Evolutionary conservation across 2,888 invertebrate genomes (phyloP).

Genomic region (Drosophila maculinotata): DNA sequence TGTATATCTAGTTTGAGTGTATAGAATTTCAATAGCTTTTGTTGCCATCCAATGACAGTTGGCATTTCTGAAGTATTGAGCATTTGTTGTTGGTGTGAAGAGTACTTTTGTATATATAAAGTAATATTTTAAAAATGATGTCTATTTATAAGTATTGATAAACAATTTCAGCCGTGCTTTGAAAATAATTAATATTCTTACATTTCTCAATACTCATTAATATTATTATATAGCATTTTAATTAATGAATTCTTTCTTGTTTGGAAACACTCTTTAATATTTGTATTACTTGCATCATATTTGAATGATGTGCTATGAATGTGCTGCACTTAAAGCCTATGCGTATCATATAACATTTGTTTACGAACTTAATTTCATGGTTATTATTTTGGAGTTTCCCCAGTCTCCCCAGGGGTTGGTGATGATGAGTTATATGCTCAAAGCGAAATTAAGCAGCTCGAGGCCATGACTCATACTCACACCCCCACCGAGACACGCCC

Average conservation of each 20-base stretch:
- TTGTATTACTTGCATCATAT: too few relatives aligned
- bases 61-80: neutral
- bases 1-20: neutral
- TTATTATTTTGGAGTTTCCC: conserved; percentile 53
- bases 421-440: conserved; percentile 65
- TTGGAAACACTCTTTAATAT: too few relatives aligned
- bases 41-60: neutral
- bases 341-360: conserved; percentile 43
- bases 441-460: conserved; percentile 59
- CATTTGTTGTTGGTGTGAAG: neutral
- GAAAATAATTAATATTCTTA: too few relatives aligned
- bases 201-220: too few relatives aligned
- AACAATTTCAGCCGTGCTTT: too few relatives aligned
- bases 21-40: neutral
- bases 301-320: conserved; percentile 8
- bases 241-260: too few relatives aligned
- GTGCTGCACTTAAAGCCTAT: conserved; percentile 42
- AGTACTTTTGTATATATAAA: too few relatives aligned
- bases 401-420: conserved; percentile 28
- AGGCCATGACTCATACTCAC: conserved; percentile 28
- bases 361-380: conserved; percentile 66
- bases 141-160: too few relatives aligned
- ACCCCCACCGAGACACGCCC: conserved; percentile 20
- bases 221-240: too few relatives aligned
- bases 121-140: too few relatives aligned